Base-by-base conservation (phyloP, 2,888 invertebrate species). In the Andrena chrysosceles region DNA sequence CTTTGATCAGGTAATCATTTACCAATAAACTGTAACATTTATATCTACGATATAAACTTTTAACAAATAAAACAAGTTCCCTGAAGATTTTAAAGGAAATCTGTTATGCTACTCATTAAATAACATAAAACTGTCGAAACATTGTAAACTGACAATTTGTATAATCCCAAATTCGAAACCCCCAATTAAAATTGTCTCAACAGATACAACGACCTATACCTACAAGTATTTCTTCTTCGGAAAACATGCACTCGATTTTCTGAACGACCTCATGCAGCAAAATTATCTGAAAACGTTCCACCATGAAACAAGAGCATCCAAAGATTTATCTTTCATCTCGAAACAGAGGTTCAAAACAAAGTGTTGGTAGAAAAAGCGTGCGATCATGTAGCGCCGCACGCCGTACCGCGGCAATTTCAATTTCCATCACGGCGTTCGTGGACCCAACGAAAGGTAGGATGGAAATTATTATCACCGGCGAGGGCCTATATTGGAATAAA, bases 401-500 rank as follows among this genome's bases (percentile, higher is more conserved):
- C 29, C 7, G 4, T 16, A 29, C 31, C 20, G 48, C 2, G 1
- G 70, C 66, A 63, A 81, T 81, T 82, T 81, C 71, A 71, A 81
- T 82, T 82, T 81, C 33, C 75, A 33, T 64, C 67, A 26, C 72
- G 33, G 42, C 72, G 75, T 56, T 67, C 33, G 60, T 31, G 56
- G 26, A 54, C 48, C 66, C 54, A 42, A 71, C 63, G 74, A 71
- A 69, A 69, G 54, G 42, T 70, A 42, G 52, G 60, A 66, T 73
- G 69, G 56, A 71, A 81, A 76, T 77, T 71, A 81, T 76, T 81
- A 83, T 81, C 77, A 73, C 63, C 64, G 77, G n/a, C 60, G 31
- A 52, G 76, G 29, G 56, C 20, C 63, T 71, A 59, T 48, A 49
- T 31, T 42, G 82, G 72, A 78, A 84, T 84, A 83, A 83, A 84